Base-by-base conservation (phyloP, 2,113 vertebrate species). In the Myrmecophaga tridactyla region DNA sequence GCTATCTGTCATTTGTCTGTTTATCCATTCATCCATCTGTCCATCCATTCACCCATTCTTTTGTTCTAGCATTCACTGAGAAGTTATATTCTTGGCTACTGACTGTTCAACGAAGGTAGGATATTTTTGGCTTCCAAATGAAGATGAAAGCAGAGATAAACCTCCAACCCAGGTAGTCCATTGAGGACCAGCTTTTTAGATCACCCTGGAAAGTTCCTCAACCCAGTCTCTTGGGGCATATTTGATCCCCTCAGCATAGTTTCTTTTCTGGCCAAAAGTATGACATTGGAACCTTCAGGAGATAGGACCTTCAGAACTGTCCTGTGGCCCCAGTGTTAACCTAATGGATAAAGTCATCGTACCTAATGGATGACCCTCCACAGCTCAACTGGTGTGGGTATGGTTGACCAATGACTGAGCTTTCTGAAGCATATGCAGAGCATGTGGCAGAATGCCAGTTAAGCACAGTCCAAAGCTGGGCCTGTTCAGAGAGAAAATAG, bases 351-450 rank as follows among this genome's bases (percentile, higher is more conserved):
- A 36, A 70, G 56, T 25, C 62, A n/a, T n/a, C n/a, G n/a, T n/a
- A n/a, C n/a, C n/a, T n/a, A n/a, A n/a, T 25, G 21, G 51, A 4
- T 12, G 41, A 14, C 6, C 6, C 34, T 41, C n/a, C 60, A 27
- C 9, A n/a, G 60, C 14, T n/a, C 0, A 0, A 56, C 1, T 14
- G 36, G 4, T 23, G 0, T 75, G n/a, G 14, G 2, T 12, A 4
- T 1, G 8, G 60, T 34, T 11, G 20, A 6, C 39, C 2, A 7
- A 13, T 1, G 36, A 43, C 27, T 4, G n/a, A 62, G 31, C 60
- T 15, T 29, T 46, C n/a, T 8, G 31, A 14, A 29, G 18, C 5
- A 1, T 27, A 43, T 60, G 18, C 69, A 34, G 41, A 20, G 56
- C 39, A 3, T 0, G 14, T n/a, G 29, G 31, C 23, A 7, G 72